phyloP scores from a whole-genome alignment of 2,888 invertebrate species.

The Dendrolimus houi region DNA sequence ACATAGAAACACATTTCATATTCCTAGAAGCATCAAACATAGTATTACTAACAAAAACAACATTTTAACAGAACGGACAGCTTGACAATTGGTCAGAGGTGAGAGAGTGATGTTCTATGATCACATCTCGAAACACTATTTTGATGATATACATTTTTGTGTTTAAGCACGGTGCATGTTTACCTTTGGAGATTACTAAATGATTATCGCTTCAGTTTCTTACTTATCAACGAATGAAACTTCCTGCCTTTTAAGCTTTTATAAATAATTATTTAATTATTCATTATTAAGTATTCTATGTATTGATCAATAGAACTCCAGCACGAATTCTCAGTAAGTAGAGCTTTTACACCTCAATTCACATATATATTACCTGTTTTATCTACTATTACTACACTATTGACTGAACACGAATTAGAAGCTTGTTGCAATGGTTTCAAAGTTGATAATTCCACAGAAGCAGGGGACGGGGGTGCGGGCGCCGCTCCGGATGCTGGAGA shows the following conservation, averaged over 20 bases:
- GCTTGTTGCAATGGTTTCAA: constrained; percentile 3
- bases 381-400: constrained; percentile 2
- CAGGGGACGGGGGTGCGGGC: constrained; percentile 68
- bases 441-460: constrained; percentile 38
- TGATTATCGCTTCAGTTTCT: constrained; percentile 6
- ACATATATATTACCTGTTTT: constrained; percentile 5
- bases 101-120: constrained; percentile 25
- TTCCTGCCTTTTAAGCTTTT: neutral
- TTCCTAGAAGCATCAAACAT: neutral
- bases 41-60: constrained; percentile 18
- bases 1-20: too few species aligned
- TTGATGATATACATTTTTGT: constrained; percentile 7
- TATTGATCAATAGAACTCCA: constrained; percentile 9
- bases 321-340: constrained; percentile 22
- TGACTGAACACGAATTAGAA: constrained; percentile 2
- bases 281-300: constrained; percentile 2
- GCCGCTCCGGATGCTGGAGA: constrained; percentile 51
- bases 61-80: constrained; percentile 58
- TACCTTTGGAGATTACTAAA: constrained; percentile 11
- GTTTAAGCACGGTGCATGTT: constrained; percentile 45
- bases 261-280: neutral
- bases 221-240: too few species aligned
- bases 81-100: constrained; percentile 49
- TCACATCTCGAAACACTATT: constrained; percentile 9
- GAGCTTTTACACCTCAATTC: constrained; percentile 20